phyloP scores from a whole-genome alignment of 2,888 invertebrate genomes.

The Branchellion lobata region DNA sequence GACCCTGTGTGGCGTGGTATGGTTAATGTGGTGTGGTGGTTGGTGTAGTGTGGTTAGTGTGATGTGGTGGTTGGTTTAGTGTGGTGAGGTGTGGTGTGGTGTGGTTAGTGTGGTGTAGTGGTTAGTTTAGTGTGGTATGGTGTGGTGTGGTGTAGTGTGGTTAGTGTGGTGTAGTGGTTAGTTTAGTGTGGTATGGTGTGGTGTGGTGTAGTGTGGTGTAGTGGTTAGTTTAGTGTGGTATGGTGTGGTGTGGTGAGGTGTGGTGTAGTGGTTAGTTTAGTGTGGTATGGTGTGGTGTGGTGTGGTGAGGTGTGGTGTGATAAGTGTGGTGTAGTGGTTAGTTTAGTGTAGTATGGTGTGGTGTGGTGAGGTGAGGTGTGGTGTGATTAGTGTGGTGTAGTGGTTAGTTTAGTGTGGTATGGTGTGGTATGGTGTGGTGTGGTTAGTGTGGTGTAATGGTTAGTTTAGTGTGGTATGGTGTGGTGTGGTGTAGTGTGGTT shows the following conservation, averaged over 20 bases:
- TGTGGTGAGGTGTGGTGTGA: too few relatives aligned
- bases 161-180: neutral
- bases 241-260: neutral
- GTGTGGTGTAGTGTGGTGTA: too few relatives aligned
- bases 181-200: too few relatives aligned
- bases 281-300: neutral
- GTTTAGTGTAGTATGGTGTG: too few relatives aligned
- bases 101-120: neutral
- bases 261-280: neutral
- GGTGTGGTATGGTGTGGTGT: too few relatives aligned
- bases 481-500: neutral
- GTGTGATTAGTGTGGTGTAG: too few relatives aligned
- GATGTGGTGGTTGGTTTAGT: too few relatives aligned
- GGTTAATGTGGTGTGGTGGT: neutral
- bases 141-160: too few relatives aligned
- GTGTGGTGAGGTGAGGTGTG: too few relatives aligned
- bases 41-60: too few relatives aligned
- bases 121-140: neutral
- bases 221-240: neutral
- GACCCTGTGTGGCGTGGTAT: conserved; percentile 74
- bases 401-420: too few relatives aligned
- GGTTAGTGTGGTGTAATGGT: neutral
- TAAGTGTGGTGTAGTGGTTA: too few relatives aligned
- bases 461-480: neutral
- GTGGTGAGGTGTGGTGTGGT: neutral